Evolutionary conservation across 2,888 invertebrate genomes (phyloP).

Genomic region (Galerucella nymphaeae): DNA sequence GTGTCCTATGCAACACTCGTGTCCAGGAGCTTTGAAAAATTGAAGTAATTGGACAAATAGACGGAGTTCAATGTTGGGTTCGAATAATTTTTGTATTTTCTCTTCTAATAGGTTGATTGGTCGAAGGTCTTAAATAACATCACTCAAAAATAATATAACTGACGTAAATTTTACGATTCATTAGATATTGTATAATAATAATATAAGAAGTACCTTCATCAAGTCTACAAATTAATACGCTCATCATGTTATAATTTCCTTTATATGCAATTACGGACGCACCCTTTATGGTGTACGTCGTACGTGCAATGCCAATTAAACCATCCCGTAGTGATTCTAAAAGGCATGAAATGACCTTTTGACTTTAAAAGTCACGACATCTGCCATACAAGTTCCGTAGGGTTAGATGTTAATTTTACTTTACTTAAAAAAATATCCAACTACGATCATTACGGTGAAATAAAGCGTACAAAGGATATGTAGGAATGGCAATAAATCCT

Average conservation of each 20-base stretch:
- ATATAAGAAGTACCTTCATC: not conserved
- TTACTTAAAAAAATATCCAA: not conserved
- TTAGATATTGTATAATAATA: not conserved
- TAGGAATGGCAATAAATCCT: not conserved
- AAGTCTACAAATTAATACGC: slow-evolving; percentile 3
- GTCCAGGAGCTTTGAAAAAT: too few relatives aligned
- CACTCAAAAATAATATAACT: not conserved
- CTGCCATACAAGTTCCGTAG: slow-evolving; percentile 15
- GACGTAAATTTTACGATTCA: not conserved
- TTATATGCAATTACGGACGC: slow-evolving; percentile 24
- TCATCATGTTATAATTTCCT: slow-evolving; percentile 20
- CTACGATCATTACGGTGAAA: not conserved
- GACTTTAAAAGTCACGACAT: slow-evolving; percentile 32
- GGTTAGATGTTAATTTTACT: slow-evolving; percentile 5
- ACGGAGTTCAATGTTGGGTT: too few relatives aligned
- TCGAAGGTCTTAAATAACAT: not conserved
- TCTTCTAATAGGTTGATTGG: not conserved
- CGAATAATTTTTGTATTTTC: too few relatives aligned
- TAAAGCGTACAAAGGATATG: not conserved
- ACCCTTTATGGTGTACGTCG: slow-evolving; percentile 18
- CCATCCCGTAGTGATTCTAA: slow-evolving; percentile 35
- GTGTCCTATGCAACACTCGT: too few relatives aligned
- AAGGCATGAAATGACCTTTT: slow-evolving; percentile 32
- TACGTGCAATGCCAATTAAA: slow-evolving; percentile 37
- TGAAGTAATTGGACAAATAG: too few relatives aligned